Conservation (phyloP, 2,797 vertebrate genomes). For the Dryobates pubescens region DNA sequence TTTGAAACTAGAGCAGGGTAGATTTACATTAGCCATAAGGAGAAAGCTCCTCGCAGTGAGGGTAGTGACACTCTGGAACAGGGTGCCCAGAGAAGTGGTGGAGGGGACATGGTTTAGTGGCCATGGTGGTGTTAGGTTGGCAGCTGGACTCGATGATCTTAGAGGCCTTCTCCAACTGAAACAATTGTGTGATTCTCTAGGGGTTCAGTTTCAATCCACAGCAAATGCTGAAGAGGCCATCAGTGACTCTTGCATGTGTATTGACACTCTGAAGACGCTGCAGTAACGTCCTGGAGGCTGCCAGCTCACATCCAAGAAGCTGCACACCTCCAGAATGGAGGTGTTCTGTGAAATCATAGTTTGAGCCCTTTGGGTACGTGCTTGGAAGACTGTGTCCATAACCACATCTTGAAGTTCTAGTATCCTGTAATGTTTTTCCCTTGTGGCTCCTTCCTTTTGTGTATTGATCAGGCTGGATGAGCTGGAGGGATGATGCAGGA, state of each 20-base stretch:
- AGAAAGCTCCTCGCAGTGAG: too few relatives aligned
- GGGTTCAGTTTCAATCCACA: background rate
- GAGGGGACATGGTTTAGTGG: too few relatives aligned
- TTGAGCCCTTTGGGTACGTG: background rate
- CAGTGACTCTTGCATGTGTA: background rate
- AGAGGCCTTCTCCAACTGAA: too few relatives aligned
- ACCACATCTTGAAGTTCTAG: background rate
- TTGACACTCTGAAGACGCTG: background rate
- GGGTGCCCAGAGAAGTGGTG: too few relatives aligned
- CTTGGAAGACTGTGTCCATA: background rate
- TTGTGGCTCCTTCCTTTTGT: background rate
- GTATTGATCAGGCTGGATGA: background rate
- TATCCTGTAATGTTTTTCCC: background rate
- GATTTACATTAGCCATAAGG: too few relatives aligned
- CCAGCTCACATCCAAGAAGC: background rate
- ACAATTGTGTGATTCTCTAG: too few relatives aligned
- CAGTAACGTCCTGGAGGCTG: background rate
- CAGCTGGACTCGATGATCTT: too few relatives aligned
- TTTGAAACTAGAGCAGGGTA: too few relatives aligned
- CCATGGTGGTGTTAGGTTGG: too few relatives aligned
- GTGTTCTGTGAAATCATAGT: background rate
- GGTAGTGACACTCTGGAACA: too few relatives aligned
- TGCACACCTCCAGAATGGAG: background rate
- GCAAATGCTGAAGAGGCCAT: background rate
- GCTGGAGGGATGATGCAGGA: background rate